These are phyloP conservation scores for Frankliniella fusca DNA, from an alignment of 2,888 invertebrate species.

Conservation along the genomic window DNA sequence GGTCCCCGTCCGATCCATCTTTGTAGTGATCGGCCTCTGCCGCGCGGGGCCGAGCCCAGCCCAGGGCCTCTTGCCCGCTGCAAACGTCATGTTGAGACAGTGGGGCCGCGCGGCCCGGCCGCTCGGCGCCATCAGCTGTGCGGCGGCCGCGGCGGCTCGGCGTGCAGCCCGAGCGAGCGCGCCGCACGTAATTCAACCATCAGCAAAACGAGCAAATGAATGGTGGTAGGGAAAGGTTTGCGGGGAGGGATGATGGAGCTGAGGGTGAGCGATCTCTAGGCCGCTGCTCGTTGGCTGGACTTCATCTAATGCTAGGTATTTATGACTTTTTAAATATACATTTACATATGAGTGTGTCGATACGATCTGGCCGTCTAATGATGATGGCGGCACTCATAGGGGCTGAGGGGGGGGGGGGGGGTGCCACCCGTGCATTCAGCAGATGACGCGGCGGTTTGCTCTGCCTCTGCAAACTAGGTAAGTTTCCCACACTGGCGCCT, in stretches of 20 bases:
- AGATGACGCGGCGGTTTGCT: too few species aligned
- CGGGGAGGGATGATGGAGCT: neutral
- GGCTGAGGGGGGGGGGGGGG: neutral
- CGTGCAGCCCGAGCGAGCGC: neutral
- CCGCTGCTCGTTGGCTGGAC: neutral
- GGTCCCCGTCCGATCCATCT: too few species aligned
- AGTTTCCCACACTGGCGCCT: too few species aligned
- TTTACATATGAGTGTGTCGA: constrained; percentile 23
- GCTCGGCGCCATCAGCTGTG: too few species aligned
- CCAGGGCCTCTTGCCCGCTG: too few species aligned
- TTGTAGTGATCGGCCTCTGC: too few species aligned
- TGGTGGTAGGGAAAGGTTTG: neutral
- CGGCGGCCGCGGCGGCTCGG: neutral
- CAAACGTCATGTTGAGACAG: too few species aligned
- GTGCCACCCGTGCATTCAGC: neutral
- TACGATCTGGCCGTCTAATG: constrained; percentile 13
- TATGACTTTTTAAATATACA: constrained; percentile 23
- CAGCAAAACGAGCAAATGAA: constrained; percentile 12
- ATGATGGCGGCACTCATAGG: constrained; percentile 3
- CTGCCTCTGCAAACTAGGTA: too few species aligned
- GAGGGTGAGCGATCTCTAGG: neutral
- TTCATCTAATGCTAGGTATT: constrained; percentile 14
- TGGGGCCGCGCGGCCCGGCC: too few species aligned
- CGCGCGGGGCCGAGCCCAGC: too few species aligned
- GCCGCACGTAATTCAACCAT: constrained; percentile 2